Conservation (phyloP, 2,888 invertebrate species). For the Tanypteryx hageni region DNA sequence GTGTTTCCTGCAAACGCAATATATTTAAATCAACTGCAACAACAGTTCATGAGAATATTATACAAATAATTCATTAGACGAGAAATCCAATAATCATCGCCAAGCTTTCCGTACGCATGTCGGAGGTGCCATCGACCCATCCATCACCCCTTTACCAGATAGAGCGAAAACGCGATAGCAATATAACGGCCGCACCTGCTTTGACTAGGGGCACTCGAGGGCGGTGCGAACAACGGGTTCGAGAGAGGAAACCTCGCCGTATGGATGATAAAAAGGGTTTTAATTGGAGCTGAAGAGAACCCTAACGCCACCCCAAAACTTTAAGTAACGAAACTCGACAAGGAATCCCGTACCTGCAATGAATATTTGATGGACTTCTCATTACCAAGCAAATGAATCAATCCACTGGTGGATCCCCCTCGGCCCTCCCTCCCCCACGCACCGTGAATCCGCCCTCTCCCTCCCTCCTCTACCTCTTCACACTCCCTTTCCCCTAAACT, state of each 20-base stretch:
- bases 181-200: background rate
- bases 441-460: too few relatives aligned
- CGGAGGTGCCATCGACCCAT: too few relatives aligned
- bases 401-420: background rate
- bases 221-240: too few relatives aligned
- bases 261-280: background rate
- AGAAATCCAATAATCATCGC: too few relatives aligned
- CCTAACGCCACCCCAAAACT: background rate
- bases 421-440: background rate
- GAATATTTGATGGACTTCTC: slow-evolving; percentile 35
- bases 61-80: too few relatives aligned
- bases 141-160: too few relatives aligned
- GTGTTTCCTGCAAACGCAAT: too few relatives aligned
- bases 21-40: too few relatives aligned
- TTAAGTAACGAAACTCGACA: background rate
- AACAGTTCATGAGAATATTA: too few relatives aligned
- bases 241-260: too few relatives aligned
- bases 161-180: background rate
- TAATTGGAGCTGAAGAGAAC: background rate
- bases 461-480: background rate
- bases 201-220: background rate
- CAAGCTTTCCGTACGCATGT: too few relatives aligned
- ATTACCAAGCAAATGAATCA: background rate
- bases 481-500: background rate
- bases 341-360: background rate